Base-by-base conservation (phyloP, 1,140 invertebrate genomes). In the Drosophila ironensis region DNA sequence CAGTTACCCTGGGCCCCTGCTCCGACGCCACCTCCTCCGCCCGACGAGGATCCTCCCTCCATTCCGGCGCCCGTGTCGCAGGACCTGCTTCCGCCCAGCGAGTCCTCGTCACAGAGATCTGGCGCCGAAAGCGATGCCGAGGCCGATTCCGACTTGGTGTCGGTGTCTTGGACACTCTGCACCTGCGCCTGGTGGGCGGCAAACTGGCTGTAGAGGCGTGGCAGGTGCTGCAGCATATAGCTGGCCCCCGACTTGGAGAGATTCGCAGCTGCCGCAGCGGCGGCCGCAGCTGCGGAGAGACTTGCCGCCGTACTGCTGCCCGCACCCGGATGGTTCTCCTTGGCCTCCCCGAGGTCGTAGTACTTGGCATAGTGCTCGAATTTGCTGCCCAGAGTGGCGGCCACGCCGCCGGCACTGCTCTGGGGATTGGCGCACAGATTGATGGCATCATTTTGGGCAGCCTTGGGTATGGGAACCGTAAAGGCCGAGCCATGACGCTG, bases 401-500 rank as follows among this genome's bases (percentile, higher is more conserved):
- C 50, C 0, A 41, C 27, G 6, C 16, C 38, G 2, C 6, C 40
- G 2, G 9, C 3, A 1, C 22, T 42, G 1, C 17, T 12, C 12
- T 28, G 22, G 25, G 14, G 24, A 54, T 33, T 46, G 16, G 78
- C 41, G 38, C 69, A 86, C 24, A 84, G 19, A 38, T 84, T 84
- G 22, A 84, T 84, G 54, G 75, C 51, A 47, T 72, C 51, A 37
- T 44, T 72, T 45, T 88, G 56, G 2, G 84, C 87, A 0, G 78
- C 81, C 44, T 90, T 82, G 19, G 91, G 90, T 19, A 89, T 90
- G 27, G 93, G 93, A 0, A 94, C 93, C 0, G 92, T 93, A 72
- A 94, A 94, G 3, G 93, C 93, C 5, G 93, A 94, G 2, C 92
- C 88, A 60, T 94, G 93, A 1, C 93, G 89, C 50, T 90, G 90